phyloP scores from a whole-genome alignment of 2,888 invertebrate genomes.

The Heteromyza rotundicornis region DNA sequence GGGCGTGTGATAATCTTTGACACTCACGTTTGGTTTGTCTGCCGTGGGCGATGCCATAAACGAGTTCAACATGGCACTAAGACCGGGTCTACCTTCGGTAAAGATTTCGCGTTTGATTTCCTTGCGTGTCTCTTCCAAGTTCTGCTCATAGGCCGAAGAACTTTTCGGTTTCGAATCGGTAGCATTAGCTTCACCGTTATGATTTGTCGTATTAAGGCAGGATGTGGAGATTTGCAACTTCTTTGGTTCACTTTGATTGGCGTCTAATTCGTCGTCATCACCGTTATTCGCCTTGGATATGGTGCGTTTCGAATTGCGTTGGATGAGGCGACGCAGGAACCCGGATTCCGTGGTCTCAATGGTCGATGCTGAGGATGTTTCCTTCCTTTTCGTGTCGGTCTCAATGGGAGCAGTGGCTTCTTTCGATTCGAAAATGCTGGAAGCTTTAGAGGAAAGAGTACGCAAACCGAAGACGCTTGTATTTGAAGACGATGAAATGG shows the following conservation, averaged over 20 bases:
- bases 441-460: constrained; percentile 40
- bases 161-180: constrained; percentile 35
- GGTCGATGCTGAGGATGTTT: background rate
- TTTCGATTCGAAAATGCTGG: constrained; percentile 41
- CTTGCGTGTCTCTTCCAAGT: constrained; percentile 52
- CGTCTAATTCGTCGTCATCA: constrained; percentile 48
- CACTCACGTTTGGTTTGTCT: constrained; percentile 20
- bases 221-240: constrained; percentile 49
- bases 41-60: constrained; percentile 37
- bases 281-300: constrained; percentile 64
- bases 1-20: constrained; percentile 28
- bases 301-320: constrained; percentile 75
- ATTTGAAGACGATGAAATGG: constrained; percentile 8
- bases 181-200: background rate
- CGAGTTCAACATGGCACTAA: constrained; percentile 51
- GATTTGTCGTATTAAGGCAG: constrained; percentile 12
- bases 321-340: constrained; percentile 71
- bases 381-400: constrained; percentile 42
- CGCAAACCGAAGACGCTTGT: constrained; percentile 41
- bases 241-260: constrained; percentile 49
- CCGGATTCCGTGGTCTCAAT: constrained; percentile 64
- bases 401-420: constrained; percentile 43
- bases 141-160: constrained; percentile 47
- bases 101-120: constrained; percentile 62
- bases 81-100: constrained; percentile 66